Percentiles rank a stretch among this genome's conserved stretches.
Conservation (phyloP, 1,140 invertebrate genomes). For the Fopius arisanus region DNA sequence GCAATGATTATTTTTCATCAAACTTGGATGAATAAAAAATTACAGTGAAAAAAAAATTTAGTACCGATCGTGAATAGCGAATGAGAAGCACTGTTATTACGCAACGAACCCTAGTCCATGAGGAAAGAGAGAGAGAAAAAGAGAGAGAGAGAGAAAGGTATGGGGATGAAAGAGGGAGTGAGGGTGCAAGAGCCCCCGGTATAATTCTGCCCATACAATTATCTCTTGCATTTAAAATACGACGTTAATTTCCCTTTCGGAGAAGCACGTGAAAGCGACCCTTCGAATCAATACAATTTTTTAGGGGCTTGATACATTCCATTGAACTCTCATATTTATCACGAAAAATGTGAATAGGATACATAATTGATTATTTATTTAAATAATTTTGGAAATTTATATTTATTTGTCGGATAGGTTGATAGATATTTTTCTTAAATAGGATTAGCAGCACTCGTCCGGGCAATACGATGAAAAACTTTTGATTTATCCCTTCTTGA, state of each 20-base stretch:
- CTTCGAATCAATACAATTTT: slow-evolving; percentile 55
- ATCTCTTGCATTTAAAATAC: slow-evolving; percentile 63
- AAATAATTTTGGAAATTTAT: too few species aligned
- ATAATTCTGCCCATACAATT: slow-evolving; percentile 65
- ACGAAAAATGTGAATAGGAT: not conserved
- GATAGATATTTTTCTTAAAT: too few species aligned
- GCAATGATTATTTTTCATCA: not conserved
- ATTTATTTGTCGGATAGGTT: too few species aligned
- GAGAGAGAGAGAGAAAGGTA: not conserved
- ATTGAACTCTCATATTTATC: not conserved
- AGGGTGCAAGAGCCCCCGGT: slow-evolving; percentile 44
- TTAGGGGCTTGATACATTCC: not conserved
- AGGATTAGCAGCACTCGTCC: not conserved
- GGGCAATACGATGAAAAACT: slow-evolving; percentile 32
- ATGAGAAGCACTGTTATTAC: slow-evolving; percentile 56
- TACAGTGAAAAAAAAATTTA: slow-evolving; percentile 1
- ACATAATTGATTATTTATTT: not conserved
- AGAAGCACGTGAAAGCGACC: slow-evolving; percentile 38
- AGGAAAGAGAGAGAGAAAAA: slow-evolving; percentile 33
- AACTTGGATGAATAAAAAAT: slow-evolving; percentile 5
- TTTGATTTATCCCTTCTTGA: slow-evolving; percentile 55
- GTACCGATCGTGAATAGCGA: slow-evolving; percentile 23
- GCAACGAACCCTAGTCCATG: slow-evolving; percentile 47
- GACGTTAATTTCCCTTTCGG: slow-evolving; percentile 62
- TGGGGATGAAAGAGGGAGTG: not conserved